Base-by-base conservation (phyloP, 2,797 vertebrate genomes). In the Malacoctenus gilli region DNA sequence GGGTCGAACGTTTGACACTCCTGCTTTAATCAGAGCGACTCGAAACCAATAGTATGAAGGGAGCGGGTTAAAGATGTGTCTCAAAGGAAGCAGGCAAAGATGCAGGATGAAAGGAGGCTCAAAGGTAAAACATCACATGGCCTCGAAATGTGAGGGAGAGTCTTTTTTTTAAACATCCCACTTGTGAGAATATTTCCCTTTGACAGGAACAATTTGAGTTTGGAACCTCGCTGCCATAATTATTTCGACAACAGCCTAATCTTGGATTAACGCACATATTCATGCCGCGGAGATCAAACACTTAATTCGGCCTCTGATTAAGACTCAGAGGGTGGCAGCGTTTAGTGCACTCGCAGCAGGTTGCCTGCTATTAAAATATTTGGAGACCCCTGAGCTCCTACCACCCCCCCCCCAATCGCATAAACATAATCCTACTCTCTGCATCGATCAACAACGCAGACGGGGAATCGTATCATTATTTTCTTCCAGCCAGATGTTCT, bases 231-330 rank as follows among this genome's bases (percentile, higher is more conserved):
- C 12, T 5, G n/a, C 23, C 20, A 4, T 41, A 38, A 67, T 59
- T 53, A 48, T 62, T 67, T 21, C 47, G 47, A 57, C 42, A 58
- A 62, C 21, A 56, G 42, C 20, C 4, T 66, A 72, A 80, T 71
- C 60, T 62, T 53, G 61, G 72, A 84, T 84, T 77, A 61, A 8
- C 21, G 50, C n/a, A 25, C 43, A 40, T 55, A 44, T 30, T 75
- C 8, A 31, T 20, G 22, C 12, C 49, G 41, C 67, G 63, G 50
- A 32, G 62, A 80, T 71, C 49, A 67, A 74, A 72, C 44, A 15
- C 37, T 61, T 61, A 46, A 62, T 65, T 58, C 30, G 6, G 40
- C 38, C 22, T 32, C 25, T 59, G 78, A 73, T 72, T 60, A 62
- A 34, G 59, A 57, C 68, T 36, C 77, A 23, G 58, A 38, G 55